Percentiles rank a stretch among this genome's conserved stretches.
These are phyloP conservation scores for Phylloscopus trochiloides DNA, from an alignment of 2,113 vertebrate genomes.

Conservation along the genomic window DNA sequence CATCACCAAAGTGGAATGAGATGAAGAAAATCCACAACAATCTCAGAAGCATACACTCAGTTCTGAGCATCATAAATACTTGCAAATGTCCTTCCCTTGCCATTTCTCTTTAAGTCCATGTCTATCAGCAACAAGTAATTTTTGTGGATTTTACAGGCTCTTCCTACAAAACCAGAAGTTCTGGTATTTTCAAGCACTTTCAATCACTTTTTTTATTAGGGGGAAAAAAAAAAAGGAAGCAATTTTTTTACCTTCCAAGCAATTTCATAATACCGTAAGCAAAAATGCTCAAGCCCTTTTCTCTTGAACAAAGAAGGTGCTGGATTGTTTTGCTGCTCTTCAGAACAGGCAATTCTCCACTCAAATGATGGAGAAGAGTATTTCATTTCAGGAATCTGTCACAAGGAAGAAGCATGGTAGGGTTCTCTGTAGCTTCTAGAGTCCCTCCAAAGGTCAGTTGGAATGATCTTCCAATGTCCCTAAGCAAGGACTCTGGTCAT, in stretches of 20 bases:
- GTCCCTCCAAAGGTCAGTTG: neutral
- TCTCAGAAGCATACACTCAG: neutral
- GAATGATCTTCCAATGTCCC: neutral
- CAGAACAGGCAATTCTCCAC: neutral
- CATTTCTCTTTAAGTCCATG: neutral
- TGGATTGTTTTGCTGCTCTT: neutral
- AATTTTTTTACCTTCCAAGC: neutral
- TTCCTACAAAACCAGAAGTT: neutral
- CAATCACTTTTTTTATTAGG: neutral
- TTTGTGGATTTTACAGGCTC: neutral
- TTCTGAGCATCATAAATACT: neutral
- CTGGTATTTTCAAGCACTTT: neutral
- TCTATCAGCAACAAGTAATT: neutral
- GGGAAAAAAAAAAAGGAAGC: fast-evolving
- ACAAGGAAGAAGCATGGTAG: neutral
- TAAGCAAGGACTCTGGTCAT: fast-evolving
- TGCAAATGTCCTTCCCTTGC: neutral
- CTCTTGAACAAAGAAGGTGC: neutral
- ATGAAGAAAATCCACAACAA: neutral
- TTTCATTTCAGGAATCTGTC: neutral
- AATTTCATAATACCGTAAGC: neutral
- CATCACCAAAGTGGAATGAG: neutral
- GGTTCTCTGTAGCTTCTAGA: neutral
- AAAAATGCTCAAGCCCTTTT: neutral
- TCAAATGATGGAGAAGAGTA: neutral